Evolutionary conservation across 2,797 vertebrate species (phyloP).

Genomic region (Phaenicophaeus curvirostris): DNA sequence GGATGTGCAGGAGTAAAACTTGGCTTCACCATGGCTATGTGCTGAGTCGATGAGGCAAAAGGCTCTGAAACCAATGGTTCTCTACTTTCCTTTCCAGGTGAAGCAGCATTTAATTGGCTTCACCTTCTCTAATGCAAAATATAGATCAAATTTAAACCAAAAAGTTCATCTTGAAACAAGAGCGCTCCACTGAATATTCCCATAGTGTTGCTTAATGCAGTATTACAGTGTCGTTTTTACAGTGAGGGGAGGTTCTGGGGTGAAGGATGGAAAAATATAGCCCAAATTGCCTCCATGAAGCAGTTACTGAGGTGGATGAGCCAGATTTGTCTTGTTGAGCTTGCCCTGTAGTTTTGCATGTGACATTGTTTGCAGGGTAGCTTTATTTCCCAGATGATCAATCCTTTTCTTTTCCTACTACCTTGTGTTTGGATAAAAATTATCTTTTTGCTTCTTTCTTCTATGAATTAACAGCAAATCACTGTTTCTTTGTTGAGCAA

Average conservation of each 20-base stretch:
- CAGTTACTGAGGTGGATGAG: background rate
- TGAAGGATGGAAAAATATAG: background rate
- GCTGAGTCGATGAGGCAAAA: background rate
- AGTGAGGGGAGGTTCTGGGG: background rate
- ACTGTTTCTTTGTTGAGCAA: background rate
- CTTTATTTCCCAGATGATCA: background rate
- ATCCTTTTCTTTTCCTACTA: background rate
- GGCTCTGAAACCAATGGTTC: rapidly evolving
- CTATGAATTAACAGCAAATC: conserved; percentile 28
- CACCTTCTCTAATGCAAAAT: background rate
- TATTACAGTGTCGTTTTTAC: background rate
- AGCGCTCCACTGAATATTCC: background rate
- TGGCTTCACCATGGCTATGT: rapidly evolving
- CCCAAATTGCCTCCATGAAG: background rate
- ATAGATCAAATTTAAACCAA: background rate
- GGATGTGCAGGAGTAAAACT: background rate
- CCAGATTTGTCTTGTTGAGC: background rate
- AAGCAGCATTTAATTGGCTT: background rate
- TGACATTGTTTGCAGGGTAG: background rate
- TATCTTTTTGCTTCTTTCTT: background rate
- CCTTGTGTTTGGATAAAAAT: background rate
- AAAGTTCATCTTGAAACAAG: background rate
- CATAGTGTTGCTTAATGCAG: background rate
- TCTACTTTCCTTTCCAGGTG: background rate
- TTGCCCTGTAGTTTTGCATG: background rate